Conservation (phyloP, 2,113 vertebrate species). For the Phalacrocorax carbo region DNA sequence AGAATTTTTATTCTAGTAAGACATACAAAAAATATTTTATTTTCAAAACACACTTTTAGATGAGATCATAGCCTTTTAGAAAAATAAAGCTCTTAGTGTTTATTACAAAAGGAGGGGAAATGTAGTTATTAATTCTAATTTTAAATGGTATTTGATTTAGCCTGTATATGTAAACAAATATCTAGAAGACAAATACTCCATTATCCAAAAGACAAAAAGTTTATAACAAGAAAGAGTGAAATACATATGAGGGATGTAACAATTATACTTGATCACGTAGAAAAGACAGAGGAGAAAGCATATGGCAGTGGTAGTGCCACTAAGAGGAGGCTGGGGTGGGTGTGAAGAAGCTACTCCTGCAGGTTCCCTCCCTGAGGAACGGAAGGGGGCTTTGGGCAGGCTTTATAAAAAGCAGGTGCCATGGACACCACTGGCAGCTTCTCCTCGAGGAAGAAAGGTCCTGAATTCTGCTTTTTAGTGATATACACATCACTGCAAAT, state of each 20-base stretch:
- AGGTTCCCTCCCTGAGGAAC: accelerated
- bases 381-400: neutral
- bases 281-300: neutral
- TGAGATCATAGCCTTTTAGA: neutral
- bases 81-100: neutral
- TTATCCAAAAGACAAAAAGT: neutral
- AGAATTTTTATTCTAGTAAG: neutral
- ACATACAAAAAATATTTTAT: neutral
- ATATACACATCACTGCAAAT: neutral
- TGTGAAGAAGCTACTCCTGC: neutral
- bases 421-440: accelerated
- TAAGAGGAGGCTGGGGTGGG: neutral
- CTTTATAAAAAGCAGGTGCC: neutral
- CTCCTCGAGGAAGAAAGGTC: neutral
- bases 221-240: neutral
- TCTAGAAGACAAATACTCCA: neutral
- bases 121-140: neutral
- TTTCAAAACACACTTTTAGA: neutral
- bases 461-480: neutral
- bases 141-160: neutral
- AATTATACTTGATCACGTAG: accelerated
- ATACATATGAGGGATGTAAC: neutral
- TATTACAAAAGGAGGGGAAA: neutral
- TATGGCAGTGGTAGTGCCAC: no score
- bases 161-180: neutral